Base-by-base conservation (phyloP, 2,797 vertebrate genomes). In the Lycodopsis pacificus region DNA sequence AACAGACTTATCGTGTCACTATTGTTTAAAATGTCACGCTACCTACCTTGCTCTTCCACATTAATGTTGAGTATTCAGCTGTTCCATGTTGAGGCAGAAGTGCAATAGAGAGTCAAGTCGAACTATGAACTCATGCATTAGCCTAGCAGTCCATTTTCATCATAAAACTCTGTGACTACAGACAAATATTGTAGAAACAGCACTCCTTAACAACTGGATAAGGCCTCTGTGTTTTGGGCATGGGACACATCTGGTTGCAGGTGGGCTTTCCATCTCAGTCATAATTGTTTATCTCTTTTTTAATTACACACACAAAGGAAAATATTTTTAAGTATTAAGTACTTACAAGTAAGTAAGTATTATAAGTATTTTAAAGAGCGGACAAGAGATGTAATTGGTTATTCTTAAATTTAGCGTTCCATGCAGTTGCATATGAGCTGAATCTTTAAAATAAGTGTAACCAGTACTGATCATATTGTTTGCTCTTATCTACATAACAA, bases 1-100 rank as follows among this genome's bases (percentile, higher is more conserved):
- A 46, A 34, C 53, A 4, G 15, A 67, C 20, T 20, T 19, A 19
- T 46, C 20, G 9, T 49, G 9, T 20, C 20, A 58, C 17, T 34
- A 17, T 57, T 6, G 30, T 58, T 54, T 36, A 59, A 64, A 32
- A 63, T 61, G 36, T 34, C 46, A 34, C 71, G 49, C 36, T 56
- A 5, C 19, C 11, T 32, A 8, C 17, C 13, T 69, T 15, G 9
- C 56, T 44, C 19, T 44, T 57, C 0, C 14, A 42, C 30, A 49
- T 49, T 53, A n/a, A 32, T 48, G 42, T 25, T 17, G 19, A 70
- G 64, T 51, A 66, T 65, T 30, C 22, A 54, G 22, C 13, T 17
- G 36, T 36, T 65, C 25, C 27, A 22, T 49, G 25, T 30, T n/a
- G 19, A n/a, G 17, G 34, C 36, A 63, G 30, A 25, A 10, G 4